Percentiles rank a stretch among this genome's conserved stretches.
phyloP scores from a whole-genome alignment of 1,140 invertebrate genomes.

The Brachionus calyciflorus region DNA sequence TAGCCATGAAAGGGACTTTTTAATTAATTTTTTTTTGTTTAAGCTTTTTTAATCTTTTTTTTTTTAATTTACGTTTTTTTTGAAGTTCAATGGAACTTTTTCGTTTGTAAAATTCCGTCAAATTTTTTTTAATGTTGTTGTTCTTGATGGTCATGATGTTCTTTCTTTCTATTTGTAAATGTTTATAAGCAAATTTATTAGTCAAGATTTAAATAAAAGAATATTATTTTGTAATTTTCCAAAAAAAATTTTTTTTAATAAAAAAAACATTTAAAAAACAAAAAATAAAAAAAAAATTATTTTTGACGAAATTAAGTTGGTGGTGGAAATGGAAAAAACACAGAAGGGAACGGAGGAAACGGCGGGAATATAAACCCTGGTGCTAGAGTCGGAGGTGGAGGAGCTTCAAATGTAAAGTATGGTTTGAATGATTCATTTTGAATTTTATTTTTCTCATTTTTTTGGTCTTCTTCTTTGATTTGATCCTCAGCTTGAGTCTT shows the following conservation, averaged over 20 bases:
- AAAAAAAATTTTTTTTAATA: not conserved
- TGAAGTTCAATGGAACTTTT: no score
- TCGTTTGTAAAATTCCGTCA: no score
- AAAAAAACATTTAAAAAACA: not conserved
- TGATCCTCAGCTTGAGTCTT: not conserved
- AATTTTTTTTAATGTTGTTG: no score
- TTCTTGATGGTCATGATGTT: no score
- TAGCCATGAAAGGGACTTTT: not conserved
- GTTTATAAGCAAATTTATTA: no score
- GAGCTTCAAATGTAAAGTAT: not conserved
- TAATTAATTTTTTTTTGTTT: not conserved
- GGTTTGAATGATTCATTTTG: not conserved
- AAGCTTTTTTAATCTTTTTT: not conserved
- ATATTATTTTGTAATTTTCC: no score
- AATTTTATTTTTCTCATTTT: not conserved
- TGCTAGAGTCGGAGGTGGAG: not conserved
- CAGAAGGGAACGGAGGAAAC: not conserved
- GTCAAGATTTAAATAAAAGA: no score
- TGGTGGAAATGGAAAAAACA: not conserved
- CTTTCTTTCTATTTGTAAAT: no score
- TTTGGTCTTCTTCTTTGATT: not conserved
- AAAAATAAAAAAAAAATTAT: not conserved
- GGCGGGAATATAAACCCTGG: not conserved
- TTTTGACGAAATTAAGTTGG: constrained; percentile 16
- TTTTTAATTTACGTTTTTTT: not conserved